Percentiles rank a stretch among this genome's conserved stretches.
Evolutionary conservation across 2,113 vertebrate genomes (phyloP).

Genomic region (Rhinoderma darwinii): DNA sequence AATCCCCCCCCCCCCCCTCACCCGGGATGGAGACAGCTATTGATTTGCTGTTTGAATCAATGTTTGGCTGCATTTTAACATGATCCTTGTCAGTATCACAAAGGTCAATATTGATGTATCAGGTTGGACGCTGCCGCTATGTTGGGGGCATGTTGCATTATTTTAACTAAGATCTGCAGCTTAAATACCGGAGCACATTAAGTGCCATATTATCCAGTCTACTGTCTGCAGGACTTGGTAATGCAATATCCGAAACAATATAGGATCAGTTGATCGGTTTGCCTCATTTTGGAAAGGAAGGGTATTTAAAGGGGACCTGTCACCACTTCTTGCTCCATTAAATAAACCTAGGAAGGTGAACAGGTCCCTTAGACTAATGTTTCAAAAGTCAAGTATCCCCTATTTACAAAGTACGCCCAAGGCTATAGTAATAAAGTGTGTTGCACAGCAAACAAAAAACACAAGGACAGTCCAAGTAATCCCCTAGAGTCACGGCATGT

Average conservation of each 20-base stretch:
- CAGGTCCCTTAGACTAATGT: no score
- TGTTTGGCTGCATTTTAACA: slow-evolving; percentile 75
- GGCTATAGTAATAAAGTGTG: no score
- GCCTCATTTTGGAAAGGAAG: not conserved
- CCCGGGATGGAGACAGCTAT: slow-evolving; percentile 72
- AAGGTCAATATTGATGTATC: slow-evolving; percentile 69
- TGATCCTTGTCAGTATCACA: slow-evolving; percentile 76
- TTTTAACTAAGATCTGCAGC: slow-evolving; percentile 38
- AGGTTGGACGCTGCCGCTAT: slow-evolving; percentile 64
- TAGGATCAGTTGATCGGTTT: not conserved
- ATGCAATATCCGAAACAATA: not conserved
- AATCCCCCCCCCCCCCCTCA: slow-evolving; percentile 66
- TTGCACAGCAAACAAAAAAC: no score
- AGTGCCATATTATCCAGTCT: not conserved
- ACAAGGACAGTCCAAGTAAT: no score
- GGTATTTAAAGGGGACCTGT: not conserved
- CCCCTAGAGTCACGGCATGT: no score
- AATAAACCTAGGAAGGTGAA: no score
- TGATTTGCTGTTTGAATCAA: slow-evolving; percentile 75
- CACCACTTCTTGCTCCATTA: not conserved
- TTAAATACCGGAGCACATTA: slow-evolving; percentile 15
- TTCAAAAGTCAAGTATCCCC: no score
- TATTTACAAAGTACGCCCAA: no score
- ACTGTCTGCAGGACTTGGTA: not conserved
- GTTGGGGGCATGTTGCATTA: slow-evolving; percentile 65